Conservation (phyloP, 2,888 invertebrate species). For the Hirtodrosophila confusa region DNA sequence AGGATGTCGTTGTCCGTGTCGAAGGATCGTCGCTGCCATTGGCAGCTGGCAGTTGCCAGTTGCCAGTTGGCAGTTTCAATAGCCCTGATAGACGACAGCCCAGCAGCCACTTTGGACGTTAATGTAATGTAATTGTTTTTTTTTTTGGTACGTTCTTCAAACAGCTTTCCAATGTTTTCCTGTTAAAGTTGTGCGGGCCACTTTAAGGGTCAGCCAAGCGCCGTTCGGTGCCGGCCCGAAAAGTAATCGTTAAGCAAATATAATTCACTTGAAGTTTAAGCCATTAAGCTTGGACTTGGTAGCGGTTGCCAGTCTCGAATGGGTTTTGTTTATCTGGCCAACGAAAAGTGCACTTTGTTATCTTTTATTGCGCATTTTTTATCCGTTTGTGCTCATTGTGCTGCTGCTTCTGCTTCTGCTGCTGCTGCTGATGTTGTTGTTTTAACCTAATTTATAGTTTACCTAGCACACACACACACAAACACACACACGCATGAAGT, state of each 20-base stretch:
- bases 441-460: constrained; percentile 80
- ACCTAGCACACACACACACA: constrained; percentile 40
- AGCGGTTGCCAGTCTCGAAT: constrained; percentile 20
- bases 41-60: constrained; percentile 9
- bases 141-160: constrained; percentile 46
- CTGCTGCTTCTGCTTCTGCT: constrained; percentile 16
- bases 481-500: constrained; percentile 20
- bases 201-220: constrained; percentile 47
- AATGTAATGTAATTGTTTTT: constrained; percentile 73
- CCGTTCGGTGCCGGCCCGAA: constrained; percentile 21
- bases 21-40: constrained; percentile 6
- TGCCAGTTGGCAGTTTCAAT: constrained; percentile 52
- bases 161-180: constrained; percentile 47
- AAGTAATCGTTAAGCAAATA: constrained; percentile 67
- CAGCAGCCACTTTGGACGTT: constrained; percentile 69
- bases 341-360: constrained; percentile 80
- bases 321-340: constrained; percentile 63
- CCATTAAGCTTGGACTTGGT: constrained; percentile 61
- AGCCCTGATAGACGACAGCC: constrained; percentile 12
- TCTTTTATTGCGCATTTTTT: constrained; percentile 80
- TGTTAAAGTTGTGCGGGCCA: constrained; percentile 23
- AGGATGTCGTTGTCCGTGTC: constrained; percentile 24
- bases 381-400: constrained; percentile 48
- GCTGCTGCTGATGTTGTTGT: constrained; percentile 51
- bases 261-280: constrained; percentile 70